Base-by-base conservation (phyloP, 1,140 invertebrate genomes). In the Drosophila mauritiana region DNA sequence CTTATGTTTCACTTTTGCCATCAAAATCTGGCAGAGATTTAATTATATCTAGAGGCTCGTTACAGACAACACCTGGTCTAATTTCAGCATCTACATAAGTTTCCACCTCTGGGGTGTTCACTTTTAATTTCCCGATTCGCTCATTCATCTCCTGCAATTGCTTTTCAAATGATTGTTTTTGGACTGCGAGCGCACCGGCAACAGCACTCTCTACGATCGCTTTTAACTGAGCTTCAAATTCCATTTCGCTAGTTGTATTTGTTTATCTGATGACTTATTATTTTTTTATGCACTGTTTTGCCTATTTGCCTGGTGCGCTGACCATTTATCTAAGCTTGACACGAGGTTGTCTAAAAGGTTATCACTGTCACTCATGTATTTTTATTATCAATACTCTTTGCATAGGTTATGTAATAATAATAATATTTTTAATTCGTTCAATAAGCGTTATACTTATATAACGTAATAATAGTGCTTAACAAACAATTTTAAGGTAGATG, bases 1-100 rank as follows among this genome's bases (percentile, higher is more conserved):
- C 67, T 31, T 82, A 74, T 27, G 64, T 72, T 31, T 79, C 45
- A 43, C 39, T 25, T 55, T 59, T 73, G 1, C 75, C 78, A 2
- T 62, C 55, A 22, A 83, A 78, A 10, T 78, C 75, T 10, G 62
- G 43, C 1, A 78, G 6, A 13, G 40, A 79, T 25, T 84, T 81
- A 5, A 84, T n/a, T 17, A 76, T 56, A 31, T 78, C 57, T 22
- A 10, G 75, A 15, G 11, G 64, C 20, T 56, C 79, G 4, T 76
- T 58, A 45, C 59, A 78, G 10, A 56, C 1, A 40, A 68, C 17
- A 22, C 45, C 42, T 7, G 25, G 31, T 39, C 6, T 31, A 8
- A 61, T 51, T 8, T 39, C 46, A 12, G 36, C 22, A 61, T 61
- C 36, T 61, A 12, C 52, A 11, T 31, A 52, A 42, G 46, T n/a